Conservation (phyloP, 2,797 vertebrate species). For the Sebastes taczanowskii region DNA sequence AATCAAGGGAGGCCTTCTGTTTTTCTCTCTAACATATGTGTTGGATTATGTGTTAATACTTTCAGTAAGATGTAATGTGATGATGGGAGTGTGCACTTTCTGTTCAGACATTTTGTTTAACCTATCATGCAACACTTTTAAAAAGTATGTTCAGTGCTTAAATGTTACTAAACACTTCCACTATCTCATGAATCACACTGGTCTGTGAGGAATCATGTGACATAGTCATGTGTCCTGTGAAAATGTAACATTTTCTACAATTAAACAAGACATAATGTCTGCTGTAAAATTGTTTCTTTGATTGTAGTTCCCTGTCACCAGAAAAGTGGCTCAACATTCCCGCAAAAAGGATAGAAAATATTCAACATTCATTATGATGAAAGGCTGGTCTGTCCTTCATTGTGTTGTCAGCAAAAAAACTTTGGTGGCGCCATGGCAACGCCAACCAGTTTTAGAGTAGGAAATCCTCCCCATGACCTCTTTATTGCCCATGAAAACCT, state of each 20-base stretch:
- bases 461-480: constrained; percentile 69
- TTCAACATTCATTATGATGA: constrained; percentile 37
- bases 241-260: constrained; percentile 26
- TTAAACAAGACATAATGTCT: constrained; percentile 33
- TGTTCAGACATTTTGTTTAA: constrained; percentile 23
- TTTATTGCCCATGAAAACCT: constrained; percentile 56
- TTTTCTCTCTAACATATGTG: constrained; percentile 57
- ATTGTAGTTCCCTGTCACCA: constrained; percentile 4
- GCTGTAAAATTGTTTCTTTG: not conserved
- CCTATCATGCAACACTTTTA: not conserved
- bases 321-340: not conserved
- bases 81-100: constrained; percentile 22
- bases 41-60: constrained; percentile 53
- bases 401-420: constrained; percentile 35
- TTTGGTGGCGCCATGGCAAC: constrained; percentile 50
- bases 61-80: constrained; percentile 43
- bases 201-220: constrained; percentile 7
- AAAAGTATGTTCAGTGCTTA: not conserved
- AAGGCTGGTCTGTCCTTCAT: constrained; percentile 50
- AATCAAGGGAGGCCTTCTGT: constrained; percentile 44
- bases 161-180: constrained; percentile 2
- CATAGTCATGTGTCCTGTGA: not conserved
- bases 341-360: constrained; percentile 1
- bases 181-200: constrained; percentile 13
- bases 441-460: constrained; percentile 52